Evolutionary conservation across 2,888 invertebrate genomes (phyloP).

Genomic region (Dilophus febrilis): DNA sequence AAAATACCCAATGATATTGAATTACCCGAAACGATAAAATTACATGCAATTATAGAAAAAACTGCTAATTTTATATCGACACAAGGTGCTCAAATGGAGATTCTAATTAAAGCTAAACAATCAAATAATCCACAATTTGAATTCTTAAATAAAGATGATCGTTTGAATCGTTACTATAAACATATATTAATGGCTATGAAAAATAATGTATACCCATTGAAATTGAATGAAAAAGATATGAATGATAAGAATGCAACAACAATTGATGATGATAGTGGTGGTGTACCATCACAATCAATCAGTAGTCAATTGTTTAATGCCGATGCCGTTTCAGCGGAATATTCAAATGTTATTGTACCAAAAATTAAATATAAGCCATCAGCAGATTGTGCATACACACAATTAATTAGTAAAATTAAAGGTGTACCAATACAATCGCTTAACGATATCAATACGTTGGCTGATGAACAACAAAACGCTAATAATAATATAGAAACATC

Average conservation of each 20-base stretch:
- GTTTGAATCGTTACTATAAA: slow-evolving; percentile 77
- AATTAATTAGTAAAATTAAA: slow-evolving; percentile 72
- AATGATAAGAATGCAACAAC: slow-evolving; percentile 10
- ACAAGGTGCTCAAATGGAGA: slow-evolving; percentile 97
- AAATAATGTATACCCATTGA: slow-evolving; percentile 38
- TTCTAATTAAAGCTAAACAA: slow-evolving; percentile 94
- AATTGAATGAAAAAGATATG: slow-evolving; percentile 2
- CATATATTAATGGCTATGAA: slow-evolving; percentile 54
- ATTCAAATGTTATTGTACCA: slow-evolving; percentile 29
- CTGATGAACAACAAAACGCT: neutral
- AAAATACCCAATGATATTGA: slow-evolving; percentile 58
- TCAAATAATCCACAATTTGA: slow-evolving; percentile 82
- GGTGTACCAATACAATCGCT: slow-evolving; percentile 34
- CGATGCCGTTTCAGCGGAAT: no score
- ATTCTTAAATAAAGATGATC: slow-evolving; percentile 75
- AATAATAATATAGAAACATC: neutral
- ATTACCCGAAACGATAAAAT: slow-evolving; percentile 71
- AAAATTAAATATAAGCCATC: slow-evolving; percentile 62
- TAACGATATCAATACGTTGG: neutral
- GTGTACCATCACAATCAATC: no score
- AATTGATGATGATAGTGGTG: no score
- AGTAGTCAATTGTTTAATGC: no score
- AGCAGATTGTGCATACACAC: slow-evolving; percentile 73
- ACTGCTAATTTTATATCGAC: slow-evolving; percentile 75
- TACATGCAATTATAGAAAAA: slow-evolving; percentile 88